Evolutionary conservation across 2,888 invertebrate genomes (phyloP).

Genomic region (Brenthis ino): DNA sequence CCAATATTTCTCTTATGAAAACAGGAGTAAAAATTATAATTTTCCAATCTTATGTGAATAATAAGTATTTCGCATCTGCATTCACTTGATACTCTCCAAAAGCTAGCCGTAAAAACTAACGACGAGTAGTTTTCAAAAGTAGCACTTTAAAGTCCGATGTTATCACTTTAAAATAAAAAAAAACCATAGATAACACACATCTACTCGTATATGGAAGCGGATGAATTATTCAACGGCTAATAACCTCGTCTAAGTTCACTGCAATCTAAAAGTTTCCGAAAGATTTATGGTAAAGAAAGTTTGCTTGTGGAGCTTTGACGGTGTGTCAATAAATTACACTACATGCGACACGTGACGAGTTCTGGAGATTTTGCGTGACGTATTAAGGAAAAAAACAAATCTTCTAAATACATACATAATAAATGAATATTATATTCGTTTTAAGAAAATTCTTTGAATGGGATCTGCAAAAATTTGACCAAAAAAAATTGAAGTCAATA

Average conservation of each 20-base stretch:
- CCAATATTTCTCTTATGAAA: too few relatives aligned
- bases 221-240: slow-evolving; percentile 48
- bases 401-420: too few relatives aligned
- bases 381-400: too few relatives aligned
- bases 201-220: slow-evolving; percentile 22
- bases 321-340: slow-evolving; percentile 35
- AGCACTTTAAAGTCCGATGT: slow-evolving; percentile 9
- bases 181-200: slow-evolving; percentile 21
- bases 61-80: too few relatives aligned
- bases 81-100: background rate
- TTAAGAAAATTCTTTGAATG: too few relatives aligned
- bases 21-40: too few relatives aligned
- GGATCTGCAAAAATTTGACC: too few relatives aligned
- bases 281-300: slow-evolving; percentile 45
- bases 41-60: too few relatives aligned
- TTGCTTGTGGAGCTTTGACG: slow-evolving; percentile 29
- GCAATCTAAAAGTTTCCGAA: slow-evolving; percentile 45
- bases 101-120: background rate
- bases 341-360: slow-evolving; percentile 16
- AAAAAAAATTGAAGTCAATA: too few relatives aligned
- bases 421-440: too few relatives aligned
- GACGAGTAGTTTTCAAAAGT: slow-evolving; percentile 1
- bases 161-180: slow-evolving; percentile 11
- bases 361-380: slow-evolving; percentile 15
- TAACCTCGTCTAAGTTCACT: slow-evolving; percentile 40